These are phyloP conservation scores for Rhegmatorhina hoffmannsi DNA, from an alignment of 2,113 vertebrate species.

Conservation along the genomic window DNA sequence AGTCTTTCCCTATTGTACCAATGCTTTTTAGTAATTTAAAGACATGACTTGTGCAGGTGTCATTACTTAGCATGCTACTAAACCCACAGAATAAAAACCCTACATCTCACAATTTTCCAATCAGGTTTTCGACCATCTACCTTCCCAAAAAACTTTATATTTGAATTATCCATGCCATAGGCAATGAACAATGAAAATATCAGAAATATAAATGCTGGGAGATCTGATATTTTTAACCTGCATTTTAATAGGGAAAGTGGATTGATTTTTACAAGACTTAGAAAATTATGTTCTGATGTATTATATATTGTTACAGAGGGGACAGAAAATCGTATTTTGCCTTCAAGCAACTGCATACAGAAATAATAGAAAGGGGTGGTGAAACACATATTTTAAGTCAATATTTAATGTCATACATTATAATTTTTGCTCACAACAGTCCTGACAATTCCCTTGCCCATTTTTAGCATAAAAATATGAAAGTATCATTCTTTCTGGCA, in stretches of 20 bases:
- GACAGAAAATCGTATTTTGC: constrained; percentile 70
- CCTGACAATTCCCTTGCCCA: constrained; percentile 16
- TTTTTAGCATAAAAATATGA: constrained; percentile 7
- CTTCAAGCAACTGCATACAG: constrained; percentile 65
- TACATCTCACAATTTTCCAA: constrained; percentile 11
- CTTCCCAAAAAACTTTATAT: constrained; percentile 61
- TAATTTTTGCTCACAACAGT: constrained; percentile 34
- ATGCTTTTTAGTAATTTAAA: not conserved
- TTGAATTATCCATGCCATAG: constrained; percentile 51
- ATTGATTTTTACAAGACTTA: constrained; percentile 61
- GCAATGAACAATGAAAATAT: constrained; percentile 67
- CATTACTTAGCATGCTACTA: not conserved
- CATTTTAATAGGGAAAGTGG: constrained; percentile 36
- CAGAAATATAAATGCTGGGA: constrained; percentile 78
- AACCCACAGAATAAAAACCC: not conserved
- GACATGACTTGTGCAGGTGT: not conserved
- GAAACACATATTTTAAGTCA: constrained; percentile 38
- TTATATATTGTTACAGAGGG: constrained; percentile 62
- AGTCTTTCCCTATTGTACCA: not conserved
- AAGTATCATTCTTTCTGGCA: constrained; percentile 33
- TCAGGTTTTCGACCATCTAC: constrained; percentile 65
- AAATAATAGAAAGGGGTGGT: constrained; percentile 65
- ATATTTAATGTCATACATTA: not conserved
- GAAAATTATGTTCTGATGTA: constrained; percentile 73
- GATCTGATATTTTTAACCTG: constrained; percentile 70